Conservation (phyloP, 64 coral and sea anemone genomes). For the Cladopsammia gracilis region DNA sequence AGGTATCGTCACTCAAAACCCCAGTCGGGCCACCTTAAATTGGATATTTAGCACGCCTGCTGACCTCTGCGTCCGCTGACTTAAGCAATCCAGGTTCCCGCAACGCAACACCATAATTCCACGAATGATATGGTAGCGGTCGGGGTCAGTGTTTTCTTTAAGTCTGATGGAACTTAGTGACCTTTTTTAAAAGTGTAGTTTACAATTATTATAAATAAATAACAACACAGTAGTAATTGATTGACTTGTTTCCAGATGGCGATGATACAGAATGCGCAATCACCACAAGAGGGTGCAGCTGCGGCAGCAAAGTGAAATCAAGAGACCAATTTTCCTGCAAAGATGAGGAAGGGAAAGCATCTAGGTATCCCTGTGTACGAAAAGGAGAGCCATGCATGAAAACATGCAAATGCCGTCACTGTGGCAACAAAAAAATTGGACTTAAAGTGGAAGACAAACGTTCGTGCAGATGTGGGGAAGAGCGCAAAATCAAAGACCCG, state of each 20-base stretch:
- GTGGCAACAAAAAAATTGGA: neutral
- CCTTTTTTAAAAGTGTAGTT: neutral
- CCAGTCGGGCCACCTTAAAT: neutral
- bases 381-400: neutral
- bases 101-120: too few species aligned
- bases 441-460: neutral
- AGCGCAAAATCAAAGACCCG: neutral
- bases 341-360: neutral
- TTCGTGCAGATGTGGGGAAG: constrained; percentile 10
- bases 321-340: neutral
- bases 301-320: neutral
- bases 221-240: neutral
- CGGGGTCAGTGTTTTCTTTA: neutral
- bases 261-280: neutral
- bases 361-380: neutral
- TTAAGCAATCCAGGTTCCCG: neutral
- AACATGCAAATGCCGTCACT: neutral
- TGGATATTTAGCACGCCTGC: neutral
- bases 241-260: neutral
- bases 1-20: too few species aligned
- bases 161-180: neutral
- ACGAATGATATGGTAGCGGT: neutral
- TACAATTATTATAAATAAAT: neutral
- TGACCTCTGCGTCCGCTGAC: neutral
- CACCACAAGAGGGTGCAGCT: neutral